A percentile compares a stretch with the other conserved stretches of the same genome.
Evolutionary conservation across 2,113 vertebrate genomes (phyloP).

Genomic region (Xiphophorus maculatus): DNA sequence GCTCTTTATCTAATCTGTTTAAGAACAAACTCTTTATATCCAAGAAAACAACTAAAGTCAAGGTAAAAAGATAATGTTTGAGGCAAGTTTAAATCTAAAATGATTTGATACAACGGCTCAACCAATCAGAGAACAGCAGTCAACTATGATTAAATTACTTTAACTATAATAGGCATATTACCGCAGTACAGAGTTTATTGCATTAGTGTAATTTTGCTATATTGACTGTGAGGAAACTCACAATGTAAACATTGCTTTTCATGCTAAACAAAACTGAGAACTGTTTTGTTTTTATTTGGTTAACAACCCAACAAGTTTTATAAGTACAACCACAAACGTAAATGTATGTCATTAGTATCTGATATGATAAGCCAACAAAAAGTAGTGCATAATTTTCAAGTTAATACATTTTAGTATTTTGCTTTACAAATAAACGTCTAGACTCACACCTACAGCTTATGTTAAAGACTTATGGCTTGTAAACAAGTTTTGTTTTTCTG

Average conservation of each 20-base stretch:
- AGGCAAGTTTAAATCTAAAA: background rate
- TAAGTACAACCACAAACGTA: background rate
- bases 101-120: background rate
- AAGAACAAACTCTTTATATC: background rate
- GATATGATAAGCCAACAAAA: background rate
- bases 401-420: too few species aligned
- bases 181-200: background rate
- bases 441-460: too few species aligned
- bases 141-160: background rate
- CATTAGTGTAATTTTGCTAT: background rate
- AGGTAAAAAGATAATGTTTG: too few species aligned
- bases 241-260: too few species aligned
- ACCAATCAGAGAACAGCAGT: background rate
- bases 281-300: background rate
- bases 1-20: background rate
- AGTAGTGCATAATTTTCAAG: too few species aligned
- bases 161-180: background rate
- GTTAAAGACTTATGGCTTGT: too few species aligned
- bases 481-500: too few species aligned
- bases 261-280: too few species aligned
- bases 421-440: too few species aligned
- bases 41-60: background rate
- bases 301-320: background rate
- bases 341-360: background rate
- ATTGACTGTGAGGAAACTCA: too few species aligned